Conservation (phyloP, 2,797 vertebrate genomes). For the Mormyrus proboscirostris region DNA sequence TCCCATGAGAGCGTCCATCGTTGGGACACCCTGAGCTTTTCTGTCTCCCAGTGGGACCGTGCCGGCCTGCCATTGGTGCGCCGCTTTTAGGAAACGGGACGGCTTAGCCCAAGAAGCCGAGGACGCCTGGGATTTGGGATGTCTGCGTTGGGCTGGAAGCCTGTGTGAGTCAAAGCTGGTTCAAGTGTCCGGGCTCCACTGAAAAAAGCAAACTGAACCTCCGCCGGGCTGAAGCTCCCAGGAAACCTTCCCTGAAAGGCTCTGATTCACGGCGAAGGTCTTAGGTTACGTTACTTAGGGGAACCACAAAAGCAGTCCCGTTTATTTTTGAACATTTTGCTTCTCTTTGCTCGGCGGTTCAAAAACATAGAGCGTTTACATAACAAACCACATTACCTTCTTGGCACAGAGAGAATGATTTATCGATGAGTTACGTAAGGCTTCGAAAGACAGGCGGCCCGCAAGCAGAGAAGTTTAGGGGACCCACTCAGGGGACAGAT, state of each 20-base stretch:
- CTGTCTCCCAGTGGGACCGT: not conserved
- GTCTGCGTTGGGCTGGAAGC: not conserved
- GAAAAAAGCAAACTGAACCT: not conserved
- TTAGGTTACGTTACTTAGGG: not conserved
- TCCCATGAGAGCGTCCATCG: not conserved
- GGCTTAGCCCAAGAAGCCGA: not conserved
- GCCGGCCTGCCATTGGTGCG: not conserved
- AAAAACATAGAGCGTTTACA: not conserved
- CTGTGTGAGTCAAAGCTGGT: not conserved
- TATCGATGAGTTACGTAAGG: not conserved
- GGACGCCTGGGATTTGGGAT: not conserved
- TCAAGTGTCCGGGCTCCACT: not conserved
- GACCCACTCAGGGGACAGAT: not conserved
- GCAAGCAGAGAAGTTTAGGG: not conserved
- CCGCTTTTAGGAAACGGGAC: not conserved
- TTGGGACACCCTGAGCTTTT: not conserved
- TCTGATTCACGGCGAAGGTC: not conserved
- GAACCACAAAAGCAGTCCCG: not conserved
- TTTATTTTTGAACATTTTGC: not conserved
- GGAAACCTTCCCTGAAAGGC: constrained; percentile 1
- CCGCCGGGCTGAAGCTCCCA: not conserved
- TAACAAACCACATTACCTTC: not conserved
- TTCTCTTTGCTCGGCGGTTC: not conserved
- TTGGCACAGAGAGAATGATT: not conserved
- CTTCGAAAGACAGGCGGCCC: not conserved